Conservation (phyloP, 2,797 vertebrate genomes). For the Triplophysa bombifrons region DNA sequence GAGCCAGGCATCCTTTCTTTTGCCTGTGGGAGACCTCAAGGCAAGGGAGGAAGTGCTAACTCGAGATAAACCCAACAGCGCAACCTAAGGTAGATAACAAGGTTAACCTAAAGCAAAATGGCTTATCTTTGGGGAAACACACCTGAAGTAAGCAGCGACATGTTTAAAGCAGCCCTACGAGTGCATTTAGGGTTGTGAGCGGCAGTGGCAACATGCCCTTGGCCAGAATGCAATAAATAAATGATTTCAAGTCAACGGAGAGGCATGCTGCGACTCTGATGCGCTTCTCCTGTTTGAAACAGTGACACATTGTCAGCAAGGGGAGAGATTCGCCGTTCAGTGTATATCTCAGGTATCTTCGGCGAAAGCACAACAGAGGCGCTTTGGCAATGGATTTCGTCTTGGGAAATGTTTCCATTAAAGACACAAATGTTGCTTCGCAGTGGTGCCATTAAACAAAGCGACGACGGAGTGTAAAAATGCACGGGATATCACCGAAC, state of each 20-base stretch:
- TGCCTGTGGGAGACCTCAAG: conserved; percentile 48
- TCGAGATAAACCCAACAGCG: conserved; percentile 59
- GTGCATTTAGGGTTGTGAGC: conserved; percentile 50
- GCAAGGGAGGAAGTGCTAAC: conserved; percentile 58
- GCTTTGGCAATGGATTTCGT: neutral
- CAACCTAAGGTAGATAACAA: conserved; percentile 57
- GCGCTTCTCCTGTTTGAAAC: conserved; percentile 49
- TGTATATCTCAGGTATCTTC: conserved; percentile 21
- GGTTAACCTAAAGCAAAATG: conserved; percentile 60
- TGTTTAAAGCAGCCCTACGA: conserved; percentile 51
- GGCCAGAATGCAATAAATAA: conserved; percentile 57
- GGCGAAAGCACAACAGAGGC: conserved; percentile 10
- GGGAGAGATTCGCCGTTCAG: conserved; percentile 41
- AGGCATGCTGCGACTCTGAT: conserved; percentile 27
- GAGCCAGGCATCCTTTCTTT: conserved; percentile 44
- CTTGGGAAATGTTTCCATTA: conserved; percentile 37
- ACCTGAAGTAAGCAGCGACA: conserved; percentile 52
- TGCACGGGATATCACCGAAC: conserved; percentile 31
- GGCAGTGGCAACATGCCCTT: conserved; percentile 46
- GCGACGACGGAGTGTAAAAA: conserved; percentile 5
- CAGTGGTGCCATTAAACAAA: conserved; percentile 8
- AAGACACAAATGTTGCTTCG: conserved; percentile 28
- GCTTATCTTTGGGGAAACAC: conserved; percentile 59
- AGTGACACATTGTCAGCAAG: conserved; percentile 51
- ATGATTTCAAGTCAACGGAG: conserved; percentile 48